A percentile compares a stretch with the other conserved stretches of the same genome.
These are phyloP conservation scores for Acanthosepion esculentum DNA, from an alignment of 2,888 invertebrate genomes.

Conservation along the genomic window DNA sequence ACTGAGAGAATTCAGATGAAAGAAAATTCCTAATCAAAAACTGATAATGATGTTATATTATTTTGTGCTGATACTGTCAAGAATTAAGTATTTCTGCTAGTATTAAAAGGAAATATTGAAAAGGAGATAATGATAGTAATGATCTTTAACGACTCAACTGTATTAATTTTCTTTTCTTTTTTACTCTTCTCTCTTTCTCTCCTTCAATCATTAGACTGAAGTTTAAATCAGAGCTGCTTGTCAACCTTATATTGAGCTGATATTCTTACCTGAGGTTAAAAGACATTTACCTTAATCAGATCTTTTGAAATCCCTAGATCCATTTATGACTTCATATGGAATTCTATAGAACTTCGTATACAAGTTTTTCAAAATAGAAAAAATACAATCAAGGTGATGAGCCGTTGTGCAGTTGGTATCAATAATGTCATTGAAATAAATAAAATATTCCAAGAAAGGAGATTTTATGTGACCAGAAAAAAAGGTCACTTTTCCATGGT, in stretches of 20 bases:
- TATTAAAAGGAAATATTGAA: not conserved
- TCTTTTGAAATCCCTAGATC: not conserved
- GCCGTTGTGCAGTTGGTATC: not conserved
- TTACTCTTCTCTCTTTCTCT: not conserved
- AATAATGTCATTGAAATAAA: not conserved
- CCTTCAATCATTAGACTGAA: not conserved
- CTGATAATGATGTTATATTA: too few relatives aligned
- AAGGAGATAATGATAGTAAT: not conserved
- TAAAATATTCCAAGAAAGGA: not conserved
- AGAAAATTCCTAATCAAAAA: too few relatives aligned
- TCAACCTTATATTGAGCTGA: not conserved
- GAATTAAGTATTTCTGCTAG: not conserved
- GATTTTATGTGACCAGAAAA: not conserved
- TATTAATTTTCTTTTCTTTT: not conserved
- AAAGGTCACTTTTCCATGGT: not conserved
- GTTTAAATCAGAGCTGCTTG: not conserved
- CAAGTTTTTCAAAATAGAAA: not conserved
- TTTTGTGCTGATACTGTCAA: too few relatives aligned
- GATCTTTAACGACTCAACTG: not conserved
- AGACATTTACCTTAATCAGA: not conserved
- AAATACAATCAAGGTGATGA: not conserved
- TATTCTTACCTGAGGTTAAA: slow-evolving; percentile 17
- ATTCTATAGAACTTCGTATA: not conserved
- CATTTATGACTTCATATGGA: not conserved
- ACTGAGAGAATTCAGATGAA: too few relatives aligned